Conservation (phyloP, 2,797 vertebrate species). For the Microctenopoma stevenorrisi region DNA sequence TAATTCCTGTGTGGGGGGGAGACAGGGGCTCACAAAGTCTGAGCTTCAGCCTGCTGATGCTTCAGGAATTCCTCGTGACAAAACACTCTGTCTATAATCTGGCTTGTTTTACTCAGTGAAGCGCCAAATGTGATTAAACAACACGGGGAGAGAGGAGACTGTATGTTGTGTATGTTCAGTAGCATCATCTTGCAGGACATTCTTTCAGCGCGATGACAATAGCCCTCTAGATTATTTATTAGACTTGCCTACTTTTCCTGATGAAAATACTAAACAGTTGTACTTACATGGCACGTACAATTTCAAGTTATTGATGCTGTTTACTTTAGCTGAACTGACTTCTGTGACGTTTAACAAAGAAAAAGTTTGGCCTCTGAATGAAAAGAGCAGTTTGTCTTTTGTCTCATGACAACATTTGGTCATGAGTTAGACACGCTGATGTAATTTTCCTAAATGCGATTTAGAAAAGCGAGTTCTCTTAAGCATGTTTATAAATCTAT, state of each 20-base stretch:
- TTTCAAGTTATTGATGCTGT: no score
- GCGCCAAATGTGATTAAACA: constrained; percentile 18
- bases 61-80: neutral
- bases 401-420: constrained; percentile 68
- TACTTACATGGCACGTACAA: no score
- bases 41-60: constrained; percentile 5
- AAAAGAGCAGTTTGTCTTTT: constrained; percentile 22
- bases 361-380: neutral
- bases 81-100: neutral
- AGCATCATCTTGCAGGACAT: neutral
- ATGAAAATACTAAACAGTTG: constrained; percentile 35
- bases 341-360: neutral
- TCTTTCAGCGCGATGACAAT: neutral
- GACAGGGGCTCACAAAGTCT: neutral
- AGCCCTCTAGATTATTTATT: constrained; percentile 2
- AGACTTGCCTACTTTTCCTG: constrained; percentile 26
- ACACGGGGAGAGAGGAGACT: neutral
- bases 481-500: constrained; percentile 54
- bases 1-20: neutral
- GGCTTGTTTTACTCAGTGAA: constrained; percentile 2
- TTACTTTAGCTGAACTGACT: neutral
- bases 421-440: constrained; percentile 46
- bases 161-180: constrained; percentile 6
- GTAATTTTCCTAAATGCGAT: constrained; percentile 73
- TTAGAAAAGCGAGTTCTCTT: constrained; percentile 64